Evolutionary conservation across 2,888 invertebrate species (phyloP).

Genomic region (Ecliptopera silaceata): DNA sequence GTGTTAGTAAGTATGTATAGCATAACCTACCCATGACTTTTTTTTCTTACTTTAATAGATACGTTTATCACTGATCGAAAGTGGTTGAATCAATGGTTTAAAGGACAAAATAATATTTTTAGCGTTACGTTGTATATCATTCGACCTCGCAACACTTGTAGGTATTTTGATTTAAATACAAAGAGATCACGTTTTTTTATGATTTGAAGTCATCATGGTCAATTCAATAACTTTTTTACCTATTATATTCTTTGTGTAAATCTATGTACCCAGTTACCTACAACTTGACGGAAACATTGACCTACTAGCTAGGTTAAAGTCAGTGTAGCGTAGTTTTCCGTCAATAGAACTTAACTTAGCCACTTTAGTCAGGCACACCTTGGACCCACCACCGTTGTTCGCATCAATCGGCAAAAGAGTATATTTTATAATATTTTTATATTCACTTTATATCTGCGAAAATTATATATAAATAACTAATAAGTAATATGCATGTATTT

Average conservation of each 20-base stretch:
- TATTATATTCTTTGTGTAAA: constrained; percentile 16
- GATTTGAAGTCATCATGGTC: constrained; percentile 17
- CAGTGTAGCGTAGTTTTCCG: constrained; percentile 39
- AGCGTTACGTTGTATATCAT: no score
- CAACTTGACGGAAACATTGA: constrained; percentile 44
- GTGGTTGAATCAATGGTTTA: no score
- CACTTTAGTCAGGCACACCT: constrained; percentile 39
- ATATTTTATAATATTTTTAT: no score
- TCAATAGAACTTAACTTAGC: constrained; percentile 45
- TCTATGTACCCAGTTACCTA: constrained; percentile 6
- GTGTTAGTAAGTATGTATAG: no score
- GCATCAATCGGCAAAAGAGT: no score
- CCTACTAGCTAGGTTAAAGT: constrained; percentile 38
- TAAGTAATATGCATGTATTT: no score
- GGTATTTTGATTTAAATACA: not conserved
- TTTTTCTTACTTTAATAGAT: no score
- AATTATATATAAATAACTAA: no score
- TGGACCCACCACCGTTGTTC: constrained; percentile 24
- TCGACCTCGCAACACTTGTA: not conserved
- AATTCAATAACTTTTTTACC: constrained; percentile 17
- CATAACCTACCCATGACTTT: no score
- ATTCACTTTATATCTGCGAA: no score
- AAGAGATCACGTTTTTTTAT: not conserved
- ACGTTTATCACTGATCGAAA: no score
- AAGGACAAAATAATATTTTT: no score